Base-by-base conservation (phyloP, 2,113 vertebrate species). In the Oenanthe melanoleuca region DNA sequence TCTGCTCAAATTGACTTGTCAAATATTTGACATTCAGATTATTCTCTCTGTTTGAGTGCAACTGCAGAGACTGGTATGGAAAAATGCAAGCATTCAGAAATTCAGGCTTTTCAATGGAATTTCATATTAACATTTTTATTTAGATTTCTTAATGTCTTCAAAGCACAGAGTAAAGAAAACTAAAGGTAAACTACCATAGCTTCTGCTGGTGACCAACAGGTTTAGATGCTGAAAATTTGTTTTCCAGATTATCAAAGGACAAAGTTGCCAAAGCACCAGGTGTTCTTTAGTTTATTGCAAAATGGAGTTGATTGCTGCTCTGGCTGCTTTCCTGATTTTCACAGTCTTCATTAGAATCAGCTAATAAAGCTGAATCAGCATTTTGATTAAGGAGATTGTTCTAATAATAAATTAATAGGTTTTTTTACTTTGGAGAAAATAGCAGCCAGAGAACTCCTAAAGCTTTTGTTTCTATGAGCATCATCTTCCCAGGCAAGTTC, bases 301-400 rank as follows among this genome's bases (percentile, higher is more conserved):
- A 87, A 44, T 50, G 70, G 33, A 94, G 65, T 37, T 14, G 25
- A 65, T 61, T 64, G 74, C 55, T 88, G 23, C 45, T 91, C 86
- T 97, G 89, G 88, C 86, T 79, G 80, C 90, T 95, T 64, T 89
- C 86, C 88, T 95, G 89, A 89, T 95, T 97, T 96, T 95, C 81
- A 71, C 23, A 79, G 52, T 53, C 52, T 84, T 71, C 63, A 53
- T 92, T 88, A 79, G 56, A 92, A 86, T 61, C 20, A 80, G 44
- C 85, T 94, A 44, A 80, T 78, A 92, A 92, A 90, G 71, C 80
- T 95, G 75, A 96, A 38, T 96, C 79, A 95, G 85, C 52, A 79
- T 82, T 95, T 92, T 71, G 64, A 88, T 85, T 92, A 93, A 94
- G 90, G 37, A 97, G 81, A 89, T 65, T 87, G 26, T 95, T 96